Conservation (phyloP, 2,888 invertebrate genomes). For the Mythimna vitellina region DNA sequence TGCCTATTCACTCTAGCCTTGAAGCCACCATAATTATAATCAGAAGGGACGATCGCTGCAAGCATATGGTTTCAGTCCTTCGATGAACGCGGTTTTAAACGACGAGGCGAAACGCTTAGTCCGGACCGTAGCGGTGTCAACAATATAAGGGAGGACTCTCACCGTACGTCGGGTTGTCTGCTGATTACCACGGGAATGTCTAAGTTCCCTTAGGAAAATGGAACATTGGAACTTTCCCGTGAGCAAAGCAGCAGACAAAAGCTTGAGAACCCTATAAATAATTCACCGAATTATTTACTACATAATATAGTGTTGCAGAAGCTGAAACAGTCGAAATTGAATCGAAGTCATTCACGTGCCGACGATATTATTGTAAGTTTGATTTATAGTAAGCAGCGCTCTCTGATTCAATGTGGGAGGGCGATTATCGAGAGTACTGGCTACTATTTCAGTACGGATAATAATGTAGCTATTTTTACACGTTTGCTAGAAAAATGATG, state of each 20-base stretch:
- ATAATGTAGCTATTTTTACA: slow-evolving; percentile 78
- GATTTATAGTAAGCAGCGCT: slow-evolving; percentile 83
- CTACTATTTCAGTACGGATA: slow-evolving; percentile 80
- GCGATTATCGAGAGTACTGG: slow-evolving; percentile 80
- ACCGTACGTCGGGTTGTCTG: too few species aligned
- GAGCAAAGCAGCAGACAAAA: background rate
- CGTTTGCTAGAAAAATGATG: slow-evolving; percentile 65
- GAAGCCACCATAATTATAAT: too few species aligned
- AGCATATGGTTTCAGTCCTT: too few species aligned
- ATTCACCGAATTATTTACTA: slow-evolving; percentile 46
- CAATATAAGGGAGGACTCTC: too few species aligned
- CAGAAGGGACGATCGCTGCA: too few species aligned
- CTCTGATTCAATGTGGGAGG: slow-evolving; percentile 80
- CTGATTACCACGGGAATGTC: background rate
- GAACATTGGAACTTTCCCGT: too few species aligned
- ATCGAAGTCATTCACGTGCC: slow-evolving; percentile 75
- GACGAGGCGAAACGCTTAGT: too few species aligned
- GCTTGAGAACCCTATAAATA: slow-evolving; percentile 1
- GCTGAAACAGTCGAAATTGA: slow-evolving; percentile 57
- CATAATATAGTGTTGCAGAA: slow-evolving; percentile 38
- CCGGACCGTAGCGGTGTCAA: too few species aligned
- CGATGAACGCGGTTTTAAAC: too few species aligned
- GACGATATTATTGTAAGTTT: slow-evolving; percentile 84
- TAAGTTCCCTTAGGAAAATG: background rate
- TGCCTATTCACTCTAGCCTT: too few species aligned